A percentile compares a stretch with the other conserved stretches of the same genome.
Conservation (phyloP, 2,888 invertebrate genomes). For the Exocentrus adspersus region DNA sequence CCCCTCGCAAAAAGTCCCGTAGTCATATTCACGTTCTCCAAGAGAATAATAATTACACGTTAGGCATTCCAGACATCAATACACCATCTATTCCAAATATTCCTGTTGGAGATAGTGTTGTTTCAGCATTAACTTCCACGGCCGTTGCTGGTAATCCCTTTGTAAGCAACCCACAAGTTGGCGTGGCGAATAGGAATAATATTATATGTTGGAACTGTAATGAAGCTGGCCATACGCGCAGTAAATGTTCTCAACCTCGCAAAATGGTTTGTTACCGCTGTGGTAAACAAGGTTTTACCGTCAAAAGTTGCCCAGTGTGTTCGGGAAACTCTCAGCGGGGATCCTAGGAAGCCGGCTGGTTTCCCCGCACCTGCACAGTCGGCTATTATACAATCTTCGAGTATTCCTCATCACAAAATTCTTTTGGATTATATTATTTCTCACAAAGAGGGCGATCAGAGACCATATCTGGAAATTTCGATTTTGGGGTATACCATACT, state of each 20-base stretch:
- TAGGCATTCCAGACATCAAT: too few relatives aligned
- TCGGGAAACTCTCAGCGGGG: neutral
- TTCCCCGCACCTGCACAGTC: neutral
- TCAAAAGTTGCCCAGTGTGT: neutral
- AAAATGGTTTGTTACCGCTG: neutral
- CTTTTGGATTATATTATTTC: conserved; percentile 8
- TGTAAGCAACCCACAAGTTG: too few relatives aligned
- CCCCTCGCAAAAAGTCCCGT: too few relatives aligned
- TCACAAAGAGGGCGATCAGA: conserved; percentile 17
- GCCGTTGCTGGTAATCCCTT: too few relatives aligned
- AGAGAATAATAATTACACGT: too few relatives aligned
- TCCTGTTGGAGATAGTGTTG: too few relatives aligned
- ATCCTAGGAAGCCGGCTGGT: neutral
- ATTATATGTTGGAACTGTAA: conserved; percentile 11
- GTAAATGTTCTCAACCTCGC: neutral
- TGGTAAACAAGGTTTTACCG: neutral
- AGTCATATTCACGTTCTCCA: too few relatives aligned
- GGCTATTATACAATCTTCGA: neutral
- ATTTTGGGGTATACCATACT: neutral
- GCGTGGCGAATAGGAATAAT: too few relatives aligned
- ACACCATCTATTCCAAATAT: too few relatives aligned
- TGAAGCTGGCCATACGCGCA: neutral
- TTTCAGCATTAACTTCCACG: too few relatives aligned
- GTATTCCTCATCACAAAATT: neutral
- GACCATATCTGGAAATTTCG: conserved; percentile 17